Evolutionary conservation across 2,113 vertebrate species (phyloP), one percentile per base, ranked within the genome.

Genomic region (Oreocharis arfaki): DNA sequence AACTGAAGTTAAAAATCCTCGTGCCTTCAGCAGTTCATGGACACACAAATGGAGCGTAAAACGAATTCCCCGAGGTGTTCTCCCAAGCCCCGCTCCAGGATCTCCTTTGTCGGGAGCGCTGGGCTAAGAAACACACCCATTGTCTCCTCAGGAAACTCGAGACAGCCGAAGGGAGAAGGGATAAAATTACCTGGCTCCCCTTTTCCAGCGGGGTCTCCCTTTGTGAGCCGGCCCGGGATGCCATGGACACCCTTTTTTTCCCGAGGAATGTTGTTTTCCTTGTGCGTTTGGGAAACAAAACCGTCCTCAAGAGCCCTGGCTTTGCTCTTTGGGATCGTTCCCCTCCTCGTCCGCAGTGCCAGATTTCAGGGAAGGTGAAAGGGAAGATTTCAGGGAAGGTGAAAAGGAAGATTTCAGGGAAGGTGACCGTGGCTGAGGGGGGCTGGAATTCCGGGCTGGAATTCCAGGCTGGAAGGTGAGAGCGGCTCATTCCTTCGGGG

Each of bases 171-270:
- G 39, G 84, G 88, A 50, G 78, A 93, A 96, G 77, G 49, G 95
- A 92, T 97, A 46, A 75, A 82, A 95, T 97, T 97, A 73, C 97
- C 90, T 46, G 60, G 88, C 91, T 97, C 79, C 92, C 94, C 93
- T 96, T 74, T 97, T 65, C 88, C 92, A 55, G 78, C 92, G 56
- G 11, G 47, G n/a, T 67, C 57, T 92, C 55, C 87, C 70, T 97
- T 98, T 97, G 96, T 96, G 74, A 73, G 84, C 23, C 3, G 1
- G 49, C 71, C 26, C 1, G 22, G 88, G 84, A 39, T 90, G 95
- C 92, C 93, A 97, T 42, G 84, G 87, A 96, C 97, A 89, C 91
- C 79, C 39, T 49, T 90, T 69, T 69, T 84, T 70, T 47, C 75
- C 90, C 47, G 88, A 55, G 89, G 93, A 19, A 32, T 92, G 82